Base-by-base conservation (phyloP, 2,797 vertebrate genomes). In the Enteromius mattozi region DNA sequence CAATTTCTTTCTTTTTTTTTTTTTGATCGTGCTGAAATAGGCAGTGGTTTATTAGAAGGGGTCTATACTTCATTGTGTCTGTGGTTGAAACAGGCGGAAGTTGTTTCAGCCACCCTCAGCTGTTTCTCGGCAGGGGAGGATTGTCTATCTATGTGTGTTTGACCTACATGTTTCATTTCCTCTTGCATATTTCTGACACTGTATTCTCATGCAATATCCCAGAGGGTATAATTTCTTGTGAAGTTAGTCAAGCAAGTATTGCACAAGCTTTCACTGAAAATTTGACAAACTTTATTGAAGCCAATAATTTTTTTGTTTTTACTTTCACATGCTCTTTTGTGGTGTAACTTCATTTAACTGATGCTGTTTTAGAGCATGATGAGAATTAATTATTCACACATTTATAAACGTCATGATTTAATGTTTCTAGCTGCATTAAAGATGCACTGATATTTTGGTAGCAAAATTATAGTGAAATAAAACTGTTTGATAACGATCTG, bases 91-190 rank as follows among this genome's bases (percentile, higher is more conserved):
- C 16, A 83, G 72, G 86, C 42, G 88, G 90, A 92, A 92, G 85
- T 69, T 56, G 63, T 88, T 49, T 85, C 65, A 69, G 42, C 68
- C 61, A 87, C 72, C 87, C 80, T 89, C 87, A 87, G 83, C 83
- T n/a, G 49, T 87, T 93, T 93, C 91, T 88, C 85, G 2, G 82
- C 87, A 93, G 80, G 2, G 12, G 13, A 21, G 80, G 68, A 63
- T 74, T 37, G 72, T 68, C 61, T 68, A 0, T 80, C 30, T 51
- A 21, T 68, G 37, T 74, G 70, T 2, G 66, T 86, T 72, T 83
- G 4, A 83, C 21, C 61, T 80, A 27, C 74, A 24, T 27, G 24
- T 92, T 92, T 93, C 84, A 49, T 89, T 92, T 91, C 90, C 89
- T 86, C 80, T 76, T 86, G 16, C 19, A 69, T 13, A 13, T 78